These are phyloP conservation scores for Spilosoma lubricipeda DNA, from an alignment of 2,888 invertebrate species.

Conservation along the genomic window DNA sequence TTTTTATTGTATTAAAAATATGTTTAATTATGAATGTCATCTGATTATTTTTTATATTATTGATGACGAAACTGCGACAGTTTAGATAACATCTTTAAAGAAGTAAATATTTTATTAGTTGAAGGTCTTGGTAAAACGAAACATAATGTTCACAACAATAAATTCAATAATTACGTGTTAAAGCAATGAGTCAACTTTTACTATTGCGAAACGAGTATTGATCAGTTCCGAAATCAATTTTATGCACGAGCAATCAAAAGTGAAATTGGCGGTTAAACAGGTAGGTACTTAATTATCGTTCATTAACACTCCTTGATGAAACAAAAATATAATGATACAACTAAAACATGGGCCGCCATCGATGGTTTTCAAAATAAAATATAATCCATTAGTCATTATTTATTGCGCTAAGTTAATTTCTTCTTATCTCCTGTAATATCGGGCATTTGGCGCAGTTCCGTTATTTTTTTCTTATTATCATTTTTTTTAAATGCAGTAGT, in stretches of 20 bases:
- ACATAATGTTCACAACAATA: conserved; percentile 6
- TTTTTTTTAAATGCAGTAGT: background rate
- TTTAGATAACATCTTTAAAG: background rate
- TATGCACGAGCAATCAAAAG: conserved; percentile 60
- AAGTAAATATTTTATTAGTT: conserved; percentile 1
- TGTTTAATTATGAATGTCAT: background rate
- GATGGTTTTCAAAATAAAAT: background rate
- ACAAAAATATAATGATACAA: conserved; percentile 37
- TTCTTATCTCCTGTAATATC: background rate
- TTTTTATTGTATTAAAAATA: background rate
- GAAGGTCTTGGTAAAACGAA: background rate
- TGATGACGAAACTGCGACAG: background rate
- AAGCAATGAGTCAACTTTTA: conserved; percentile 56
- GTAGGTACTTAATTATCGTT: conserved; percentile 52
- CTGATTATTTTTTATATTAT: background rate
- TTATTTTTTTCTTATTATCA: background rate
- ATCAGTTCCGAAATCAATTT: conserved; percentile 62
- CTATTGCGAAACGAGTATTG: conserved; percentile 58
- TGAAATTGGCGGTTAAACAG: conserved; percentile 55
- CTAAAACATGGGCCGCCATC: conserved; percentile 18
- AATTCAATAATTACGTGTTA: conserved; percentile 35
- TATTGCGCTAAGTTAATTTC: background rate
- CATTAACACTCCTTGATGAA: conserved; percentile 41
- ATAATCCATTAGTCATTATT: background rate
- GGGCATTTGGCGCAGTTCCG: background rate